Base-by-base conservation (phyloP, 1,140 invertebrate genomes). In the Calephelis virginiensis region DNA sequence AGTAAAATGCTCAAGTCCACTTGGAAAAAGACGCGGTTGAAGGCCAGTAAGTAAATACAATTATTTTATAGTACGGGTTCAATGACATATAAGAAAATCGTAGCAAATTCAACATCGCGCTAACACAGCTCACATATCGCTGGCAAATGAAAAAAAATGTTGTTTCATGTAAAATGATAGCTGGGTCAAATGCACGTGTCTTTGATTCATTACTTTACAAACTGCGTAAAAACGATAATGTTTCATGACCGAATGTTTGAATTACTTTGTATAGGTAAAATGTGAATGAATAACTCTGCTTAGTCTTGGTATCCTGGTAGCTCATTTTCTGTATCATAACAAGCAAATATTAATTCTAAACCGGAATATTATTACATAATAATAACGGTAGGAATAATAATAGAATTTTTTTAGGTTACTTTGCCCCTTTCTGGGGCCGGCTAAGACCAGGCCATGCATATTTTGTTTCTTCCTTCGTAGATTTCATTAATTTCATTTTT, bases 21-120 rank as follows among this genome's bases (percentile, higher is more conserved):
- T 7, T 9, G 40, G 5, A 43, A 8, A 9, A 43, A 43, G 40
- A 43, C 40, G 8, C 40, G 40, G 40, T 8, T 43, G 40, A 43
- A 43, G 40, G 40, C 6, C 40, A 43, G 6, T 43, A 8, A 43
- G 8, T 8, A 43, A 43, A 43, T 43, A 48, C 37, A 56, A 28
- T 56, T 28, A 28, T 11, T 56, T 38, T 2, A 56, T 37, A 56
- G 50, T n/a, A 59, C 28, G 53, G 53, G 53, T 59, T 59, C 53
- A 59, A 59, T 59, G 53, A 59, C 53, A 12, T 59, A 43, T 43
- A 59, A 59, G 53, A 59, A 59, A 59, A 59, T 59, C 17, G 53
- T 38, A 59, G 53, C 28, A 38, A 38, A 59, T 12, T 8, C 11
- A 59, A 38, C 37, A 59, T 8, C 11, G 53, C 53, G 53, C 50